Percentiles rank a stretch among this genome's conserved stretches.
Conservation (phyloP, 2,797 vertebrate species). For the Ceryle rudis region DNA sequence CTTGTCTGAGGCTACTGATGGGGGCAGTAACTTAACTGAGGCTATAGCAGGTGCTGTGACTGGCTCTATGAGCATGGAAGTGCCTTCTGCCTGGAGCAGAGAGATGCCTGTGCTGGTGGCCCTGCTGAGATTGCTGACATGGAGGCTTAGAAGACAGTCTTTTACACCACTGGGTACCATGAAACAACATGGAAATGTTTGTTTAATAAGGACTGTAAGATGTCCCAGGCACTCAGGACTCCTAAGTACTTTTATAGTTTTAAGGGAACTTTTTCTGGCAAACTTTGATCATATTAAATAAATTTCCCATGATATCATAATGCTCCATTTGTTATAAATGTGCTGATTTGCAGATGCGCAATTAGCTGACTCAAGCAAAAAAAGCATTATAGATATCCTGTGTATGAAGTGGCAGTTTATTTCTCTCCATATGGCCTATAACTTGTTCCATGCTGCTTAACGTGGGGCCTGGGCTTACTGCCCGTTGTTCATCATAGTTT, state of each 20-base stretch:
- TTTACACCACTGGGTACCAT: background rate
- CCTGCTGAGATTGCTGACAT: background rate
- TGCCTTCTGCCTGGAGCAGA: background rate
- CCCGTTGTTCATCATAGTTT: constrained; percentile 50
- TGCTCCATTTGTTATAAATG: constrained; percentile 19
- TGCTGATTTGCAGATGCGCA: constrained; percentile 58
- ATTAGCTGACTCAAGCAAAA: constrained; percentile 62
- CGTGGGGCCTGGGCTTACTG: constrained; percentile 64
- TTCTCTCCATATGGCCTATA: constrained; percentile 68
- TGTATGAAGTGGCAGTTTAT: constrained; percentile 65
- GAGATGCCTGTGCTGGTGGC: background rate
- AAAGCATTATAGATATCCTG: constrained; percentile 22
- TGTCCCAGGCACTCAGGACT: constrained; percentile 32
- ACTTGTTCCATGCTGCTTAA: constrained; percentile 61
- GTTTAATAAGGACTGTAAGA: constrained; percentile 48
- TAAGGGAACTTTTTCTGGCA: constrained; percentile 33
- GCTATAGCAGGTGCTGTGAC: background rate
- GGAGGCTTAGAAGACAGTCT: background rate
- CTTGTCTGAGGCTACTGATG: background rate
- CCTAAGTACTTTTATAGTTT: constrained; percentile 27
- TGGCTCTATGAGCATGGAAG: background rate
- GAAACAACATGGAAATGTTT: constrained; percentile 21
- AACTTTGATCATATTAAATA: constrained; percentile 47
- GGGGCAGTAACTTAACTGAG: background rate
- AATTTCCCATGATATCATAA: constrained; percentile 34